Percentiles rank a stretch among this genome's conserved stretches.
These are phyloP conservation scores for Uloborus diversus DNA, from an alignment of 1,140 invertebrate genomes.

Conservation along the genomic window DNA sequence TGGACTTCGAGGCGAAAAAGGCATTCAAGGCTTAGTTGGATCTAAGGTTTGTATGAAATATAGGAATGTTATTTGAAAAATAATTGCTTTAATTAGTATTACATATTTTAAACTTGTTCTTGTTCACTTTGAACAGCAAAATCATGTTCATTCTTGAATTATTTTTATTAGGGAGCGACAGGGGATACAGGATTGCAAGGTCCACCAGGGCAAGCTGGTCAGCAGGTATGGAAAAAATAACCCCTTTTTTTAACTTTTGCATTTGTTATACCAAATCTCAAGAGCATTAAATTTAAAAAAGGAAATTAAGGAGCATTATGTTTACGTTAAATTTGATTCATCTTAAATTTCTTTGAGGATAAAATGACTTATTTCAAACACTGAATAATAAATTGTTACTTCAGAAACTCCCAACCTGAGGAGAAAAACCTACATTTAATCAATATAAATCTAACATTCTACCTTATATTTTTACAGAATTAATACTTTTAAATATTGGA, in stretches of 20 bases:
- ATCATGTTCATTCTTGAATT: background rate
- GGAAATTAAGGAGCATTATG: no score
- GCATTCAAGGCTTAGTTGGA: slow-evolving; percentile 70
- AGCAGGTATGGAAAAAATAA: slow-evolving; percentile 69
- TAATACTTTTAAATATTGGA: no score
- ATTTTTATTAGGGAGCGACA: slow-evolving; percentile 53
- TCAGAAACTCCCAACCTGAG: no score
- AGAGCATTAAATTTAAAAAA: no score
- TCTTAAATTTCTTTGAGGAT: no score
- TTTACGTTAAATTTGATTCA: no score
- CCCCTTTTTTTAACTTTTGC: background rate
- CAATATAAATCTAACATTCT: no score
- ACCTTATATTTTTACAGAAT: no score
- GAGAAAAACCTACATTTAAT: no score
- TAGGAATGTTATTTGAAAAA: background rate
- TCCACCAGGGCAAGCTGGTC: slow-evolving; percentile 69
- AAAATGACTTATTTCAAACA: no score
- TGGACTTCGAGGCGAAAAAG: slow-evolving; percentile 77
- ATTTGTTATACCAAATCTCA: no score
- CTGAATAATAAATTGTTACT: no score
- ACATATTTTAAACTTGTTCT: background rate
- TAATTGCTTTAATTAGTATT: background rate
- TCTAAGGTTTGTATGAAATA: slow-evolving; percentile 28
- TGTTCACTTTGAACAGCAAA: background rate
- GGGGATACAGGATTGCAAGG: slow-evolving; percentile 74